These are phyloP conservation scores for Erythrolamprus reginae DNA, from an alignment of 2,113 vertebrate species.

Conservation along the genomic window DNA sequence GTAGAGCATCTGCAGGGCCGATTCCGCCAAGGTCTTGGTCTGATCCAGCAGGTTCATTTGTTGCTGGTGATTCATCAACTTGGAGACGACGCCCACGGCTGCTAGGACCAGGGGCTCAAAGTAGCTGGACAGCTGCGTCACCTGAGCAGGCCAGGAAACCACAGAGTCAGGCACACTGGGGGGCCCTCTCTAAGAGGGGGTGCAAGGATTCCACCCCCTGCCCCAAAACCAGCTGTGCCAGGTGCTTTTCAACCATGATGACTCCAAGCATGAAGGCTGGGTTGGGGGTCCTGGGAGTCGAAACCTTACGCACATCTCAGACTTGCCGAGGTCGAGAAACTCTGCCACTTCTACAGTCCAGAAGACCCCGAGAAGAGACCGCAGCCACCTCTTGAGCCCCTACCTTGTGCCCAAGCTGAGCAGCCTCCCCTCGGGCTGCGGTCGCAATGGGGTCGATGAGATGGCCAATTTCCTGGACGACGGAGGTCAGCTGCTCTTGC, in stretches of 20 bases:
- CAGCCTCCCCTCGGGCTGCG: slow-evolving; percentile 89
- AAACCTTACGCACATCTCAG: neutral
- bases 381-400: neutral
- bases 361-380: neutral
- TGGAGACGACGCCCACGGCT: slow-evolving; percentile 90
- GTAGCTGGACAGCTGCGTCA: slow-evolving; percentile 92
- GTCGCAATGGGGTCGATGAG: slow-evolving; percentile 94
- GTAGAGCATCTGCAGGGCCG: slow-evolving; percentile 94
- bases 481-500: slow-evolving; percentile 94
- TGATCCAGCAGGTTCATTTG: slow-evolving; percentile 97
- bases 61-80: slow-evolving; percentile 91
- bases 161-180: neutral
- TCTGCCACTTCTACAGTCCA: neutral
- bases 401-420: slow-evolving; percentile 98
- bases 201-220: neutral
- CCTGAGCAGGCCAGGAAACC: slow-evolving; percentile 65
- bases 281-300: neutral
- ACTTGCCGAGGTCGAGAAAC: neutral
- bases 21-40: slow-evolving; percentile 94
- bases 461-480: slow-evolving; percentile 95
- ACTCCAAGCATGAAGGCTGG: neutral
- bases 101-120: slow-evolving; percentile 92
- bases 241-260: neutral
- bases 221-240: neutral
- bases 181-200: no score